Conservation (phyloP, 2,888 invertebrate species). For the Asteroscopus sphinx region DNA sequence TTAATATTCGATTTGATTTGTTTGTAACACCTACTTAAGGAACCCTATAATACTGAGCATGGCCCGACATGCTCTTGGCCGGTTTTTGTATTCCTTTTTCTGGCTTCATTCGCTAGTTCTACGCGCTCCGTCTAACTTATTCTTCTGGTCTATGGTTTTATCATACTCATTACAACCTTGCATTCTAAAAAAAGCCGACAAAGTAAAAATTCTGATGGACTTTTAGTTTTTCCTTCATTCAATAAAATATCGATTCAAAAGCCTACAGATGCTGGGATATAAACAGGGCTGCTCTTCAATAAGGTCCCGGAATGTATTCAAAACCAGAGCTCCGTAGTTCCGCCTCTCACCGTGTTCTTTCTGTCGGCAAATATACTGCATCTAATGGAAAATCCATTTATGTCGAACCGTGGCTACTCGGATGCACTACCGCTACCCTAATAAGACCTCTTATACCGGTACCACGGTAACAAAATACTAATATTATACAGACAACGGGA, state of each 20-base stretch:
- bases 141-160: too few species aligned
- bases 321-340: conserved; percentile 46
- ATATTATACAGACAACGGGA: conserved; percentile 34
- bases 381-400: conserved; percentile 80
- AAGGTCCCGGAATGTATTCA: conserved; percentile 63
- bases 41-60: too few species aligned
- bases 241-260: conserved; percentile 21
- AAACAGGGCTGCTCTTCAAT: conserved; percentile 44
- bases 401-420: conserved; percentile 63
- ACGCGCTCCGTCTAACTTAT: too few species aligned
- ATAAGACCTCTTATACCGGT: conserved; percentile 60
- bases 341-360: conserved; percentile 59
- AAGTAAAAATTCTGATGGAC: too few species aligned
- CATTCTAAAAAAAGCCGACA: too few species aligned
- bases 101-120: too few species aligned
- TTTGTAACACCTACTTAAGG: too few species aligned
- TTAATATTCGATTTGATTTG: too few species aligned
- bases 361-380: conserved; percentile 62
- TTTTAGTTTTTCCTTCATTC: neutral
- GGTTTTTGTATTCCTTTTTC: too few species aligned
- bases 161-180: too few species aligned
- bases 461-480: conserved; percentile 52
- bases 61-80: too few species aligned
- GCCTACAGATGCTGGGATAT: conserved; percentile 17
- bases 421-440: conserved; percentile 59